Conservation (phyloP, 53 echinoderm and acorn worm genomes). For the Paelopatides confundens region DNA sequence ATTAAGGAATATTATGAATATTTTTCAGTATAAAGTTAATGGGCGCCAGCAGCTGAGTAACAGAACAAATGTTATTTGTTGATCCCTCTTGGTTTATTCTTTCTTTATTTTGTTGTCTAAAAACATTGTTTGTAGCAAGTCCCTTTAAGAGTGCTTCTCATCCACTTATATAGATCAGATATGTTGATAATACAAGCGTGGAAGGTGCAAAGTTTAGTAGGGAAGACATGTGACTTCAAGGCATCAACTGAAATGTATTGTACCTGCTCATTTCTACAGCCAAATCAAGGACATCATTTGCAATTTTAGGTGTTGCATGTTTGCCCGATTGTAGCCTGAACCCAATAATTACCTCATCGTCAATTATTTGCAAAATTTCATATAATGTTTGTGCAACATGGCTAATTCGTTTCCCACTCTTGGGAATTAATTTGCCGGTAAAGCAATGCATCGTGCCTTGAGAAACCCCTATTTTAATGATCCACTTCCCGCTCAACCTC, state of each 20-base stretch:
- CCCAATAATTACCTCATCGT: slow-evolving; percentile 10
- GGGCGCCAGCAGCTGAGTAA: no score
- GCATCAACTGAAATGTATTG: no score
- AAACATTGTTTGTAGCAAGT: slow-evolving; percentile 28
- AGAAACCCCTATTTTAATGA: no score
- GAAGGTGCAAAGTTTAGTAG: no score
- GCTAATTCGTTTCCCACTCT: slow-evolving; percentile 42
- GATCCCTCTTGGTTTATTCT: no score
- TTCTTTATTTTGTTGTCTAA: slow-evolving; percentile 3
- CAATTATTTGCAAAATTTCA: slow-evolving; percentile 7
- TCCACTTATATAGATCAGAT: slow-evolving; percentile 56
- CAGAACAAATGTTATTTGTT: no score
- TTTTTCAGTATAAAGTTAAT: no score
- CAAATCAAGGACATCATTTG: slow-evolving; percentile 46
- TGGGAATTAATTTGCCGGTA: slow-evolving; percentile 38
- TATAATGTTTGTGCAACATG: slow-evolving; percentile 35
- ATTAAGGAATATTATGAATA: no score
- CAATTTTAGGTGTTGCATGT: neutral
- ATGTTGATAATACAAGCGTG: no score
- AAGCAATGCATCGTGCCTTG: slow-evolving; percentile 20
- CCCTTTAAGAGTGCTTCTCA: slow-evolving; percentile 45
- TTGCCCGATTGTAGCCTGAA: slow-evolving; percentile 41
- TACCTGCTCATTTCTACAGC: slow-evolving; percentile 53
- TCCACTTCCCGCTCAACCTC: slow-evolving; percentile 51
- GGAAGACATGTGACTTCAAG: no score